Evolutionary conservation across 92 coral and sea anemone genomes (phyloP).

Genomic region (Chrysogorgia sp.): DNA sequence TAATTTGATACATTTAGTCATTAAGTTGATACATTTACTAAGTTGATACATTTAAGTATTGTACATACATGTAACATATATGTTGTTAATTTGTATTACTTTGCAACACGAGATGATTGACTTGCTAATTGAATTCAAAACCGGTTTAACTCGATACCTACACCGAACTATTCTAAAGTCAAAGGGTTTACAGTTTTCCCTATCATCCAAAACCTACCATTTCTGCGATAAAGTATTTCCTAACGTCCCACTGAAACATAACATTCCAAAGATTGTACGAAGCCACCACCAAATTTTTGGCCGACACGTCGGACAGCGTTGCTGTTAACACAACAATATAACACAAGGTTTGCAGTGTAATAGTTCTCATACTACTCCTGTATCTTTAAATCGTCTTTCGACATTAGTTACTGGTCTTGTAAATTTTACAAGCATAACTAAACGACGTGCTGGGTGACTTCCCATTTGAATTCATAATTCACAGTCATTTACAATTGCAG

Average conservation of each 20-base stretch:
- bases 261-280: slow-evolving; percentile 98
- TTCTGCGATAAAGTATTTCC: slow-evolving; percentile 86
- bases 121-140: background rate
- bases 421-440: background rate
- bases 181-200: too few species aligned
- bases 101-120: too few species aligned
- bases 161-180: background rate
- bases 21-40: too few species aligned
- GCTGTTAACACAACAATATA: background rate
- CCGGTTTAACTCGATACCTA: too few species aligned
- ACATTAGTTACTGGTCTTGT: background rate
- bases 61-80: too few species aligned
- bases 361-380: slow-evolving; percentile 9
- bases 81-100: too few species aligned
- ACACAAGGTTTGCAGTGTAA: background rate
- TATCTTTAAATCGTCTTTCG: background rate
- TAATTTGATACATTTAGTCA: too few species aligned
- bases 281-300: slow-evolving; percentile 69
- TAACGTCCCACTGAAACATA: slow-evolving; percentile 95
- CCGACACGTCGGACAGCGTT: background rate
- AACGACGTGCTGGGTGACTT: too few species aligned
- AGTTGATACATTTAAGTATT: too few species aligned
- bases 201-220: slow-evolving; percentile 79
- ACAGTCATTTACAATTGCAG: too few species aligned
- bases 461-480: too few species aligned